Percentiles rank a stretch among this genome's conserved stretches.
phyloP scores from a whole-genome alignment of 2,113 vertebrate species.

The Gorsachius goisagi region DNA sequence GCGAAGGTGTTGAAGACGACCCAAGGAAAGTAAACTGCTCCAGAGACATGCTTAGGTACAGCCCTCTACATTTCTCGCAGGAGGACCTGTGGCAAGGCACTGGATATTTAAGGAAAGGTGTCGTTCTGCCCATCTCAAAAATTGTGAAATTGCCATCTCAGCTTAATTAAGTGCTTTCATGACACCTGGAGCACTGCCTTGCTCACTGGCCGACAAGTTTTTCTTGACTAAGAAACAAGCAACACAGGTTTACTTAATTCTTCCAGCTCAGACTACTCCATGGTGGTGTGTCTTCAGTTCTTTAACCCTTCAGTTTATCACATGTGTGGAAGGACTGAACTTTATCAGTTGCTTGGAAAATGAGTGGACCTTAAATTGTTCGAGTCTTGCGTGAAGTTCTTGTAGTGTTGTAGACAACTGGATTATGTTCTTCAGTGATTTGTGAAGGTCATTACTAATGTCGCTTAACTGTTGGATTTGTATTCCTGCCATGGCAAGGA shows the following conservation, averaged over 20 bases:
- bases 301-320: not conserved
- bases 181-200: not conserved
- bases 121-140: not conserved
- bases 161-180: not conserved
- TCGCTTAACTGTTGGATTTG: not conserved
- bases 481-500: not conserved
- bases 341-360: not conserved
- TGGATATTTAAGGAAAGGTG: not conserved
- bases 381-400: not conserved
- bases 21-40: not conserved
- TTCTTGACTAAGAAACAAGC: not conserved
- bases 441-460: not conserved
- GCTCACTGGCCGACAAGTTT: not conserved
- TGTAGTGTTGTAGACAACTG: not conserved
- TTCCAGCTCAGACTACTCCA: not conserved
- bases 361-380: not conserved
- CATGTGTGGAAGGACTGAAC: accelerated
- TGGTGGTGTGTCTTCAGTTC: not conserved
- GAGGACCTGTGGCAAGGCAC: not conserved
- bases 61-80: not conserved
- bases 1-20: not conserved
- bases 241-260: not conserved
- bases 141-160: not conserved
- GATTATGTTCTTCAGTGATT: not conserved
- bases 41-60: not conserved